A percentile compares a stretch with the other conserved stretches of the same genome.
Evolutionary conservation across 2,797 vertebrate genomes (phyloP).

Genomic region (Benthosema pterotum): DNA sequence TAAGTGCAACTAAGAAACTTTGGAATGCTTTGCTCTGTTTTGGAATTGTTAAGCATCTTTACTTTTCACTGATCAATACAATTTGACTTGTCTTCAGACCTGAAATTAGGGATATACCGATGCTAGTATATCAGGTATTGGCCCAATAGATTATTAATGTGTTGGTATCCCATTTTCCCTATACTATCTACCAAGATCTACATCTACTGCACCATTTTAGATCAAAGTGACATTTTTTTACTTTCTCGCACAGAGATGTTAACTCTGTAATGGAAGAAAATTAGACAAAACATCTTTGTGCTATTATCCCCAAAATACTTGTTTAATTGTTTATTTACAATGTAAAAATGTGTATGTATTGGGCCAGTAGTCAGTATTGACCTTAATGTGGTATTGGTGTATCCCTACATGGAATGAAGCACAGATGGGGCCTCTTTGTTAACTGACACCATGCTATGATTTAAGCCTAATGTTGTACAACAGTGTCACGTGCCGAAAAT

Average conservation of each 20-base stretch:
- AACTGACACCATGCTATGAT: constrained; percentile 11
- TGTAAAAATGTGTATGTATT: too few species aligned
- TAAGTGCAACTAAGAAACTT: constrained; percentile 30
- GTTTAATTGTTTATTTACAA: constrained; percentile 14
- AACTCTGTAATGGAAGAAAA: constrained; percentile 23
- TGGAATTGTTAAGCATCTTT: constrained; percentile 33
- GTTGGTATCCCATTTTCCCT: constrained; percentile 33
- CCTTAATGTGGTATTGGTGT: constrained; percentile 12
- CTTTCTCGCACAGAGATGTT: constrained; percentile 6
- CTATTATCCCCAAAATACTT: constrained; percentile 14
- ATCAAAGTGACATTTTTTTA: constrained; percentile 25
- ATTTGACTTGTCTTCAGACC: constrained; percentile 20
- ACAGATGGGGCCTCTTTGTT: neutral
- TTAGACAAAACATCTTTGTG: constrained; percentile 18
- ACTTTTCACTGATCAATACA: constrained; percentile 32
- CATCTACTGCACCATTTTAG: constrained; percentile 15
- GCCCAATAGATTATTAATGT: constrained; percentile 27
- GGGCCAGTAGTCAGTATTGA: constrained; percentile 2
- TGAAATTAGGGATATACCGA: constrained; percentile 30
- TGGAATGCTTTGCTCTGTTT: constrained; percentile 43
- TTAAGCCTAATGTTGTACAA: neutral
- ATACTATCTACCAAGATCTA: constrained; percentile 29
- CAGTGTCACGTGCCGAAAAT: neutral
- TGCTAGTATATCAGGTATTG: constrained; percentile 35
- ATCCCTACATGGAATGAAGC: constrained; percentile 18